Evolutionary conservation across 2,797 vertebrate species (phyloP), one percentile per base, ranked within the genome.

Genomic region (Eulemur mongoz): DNA sequence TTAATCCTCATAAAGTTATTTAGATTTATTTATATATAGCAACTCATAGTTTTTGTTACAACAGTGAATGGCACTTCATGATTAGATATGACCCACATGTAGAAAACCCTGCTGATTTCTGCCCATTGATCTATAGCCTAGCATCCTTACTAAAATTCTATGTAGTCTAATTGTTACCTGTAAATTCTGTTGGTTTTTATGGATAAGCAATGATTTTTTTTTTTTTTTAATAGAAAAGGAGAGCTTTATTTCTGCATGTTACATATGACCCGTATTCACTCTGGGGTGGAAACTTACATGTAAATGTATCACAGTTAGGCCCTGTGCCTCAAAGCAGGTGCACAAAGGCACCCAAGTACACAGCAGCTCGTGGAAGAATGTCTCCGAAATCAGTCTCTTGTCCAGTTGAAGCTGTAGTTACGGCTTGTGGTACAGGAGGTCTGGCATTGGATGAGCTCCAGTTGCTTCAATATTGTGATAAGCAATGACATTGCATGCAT

Each of bases 21-120:
- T 91, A 84, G 79, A 40, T 83, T 67, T 91, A 78, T 65, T 73
- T 89, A 73, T 79, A 59, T 89, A 78, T 79, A 59, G 72, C 17
- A 83, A 27, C 79, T 81, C 4, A 76, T 93, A 93, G 38, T n/a
- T 89, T 89, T 69, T 91, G 43, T 88, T 82, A 78, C 27, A 93
- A 11, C 32, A 11, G 43, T 65, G 43, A 83, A 50, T 91, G 63
- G 32, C 10, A 48, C 91, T 90, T 96, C 38, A 7, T 81, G n/a
- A 75, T 75, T 84, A 87, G 57, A 35, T 50, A 10, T 6, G 43
- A 45, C 30, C 22, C 17, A 32, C 11, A 23, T 50, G 9, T 22
- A 38, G 76, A n/a, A 38, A 75, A 35, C n/a, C 27, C 4, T 92
- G 40, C 59, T 65, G 27, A 61, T 11, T 63, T 91, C 38, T 61